A percentile compares a stretch with the other conserved stretches of the same genome.
Conservation (phyloP, 2,113 vertebrate species). For the Onychorhynchus coronatus region DNA sequence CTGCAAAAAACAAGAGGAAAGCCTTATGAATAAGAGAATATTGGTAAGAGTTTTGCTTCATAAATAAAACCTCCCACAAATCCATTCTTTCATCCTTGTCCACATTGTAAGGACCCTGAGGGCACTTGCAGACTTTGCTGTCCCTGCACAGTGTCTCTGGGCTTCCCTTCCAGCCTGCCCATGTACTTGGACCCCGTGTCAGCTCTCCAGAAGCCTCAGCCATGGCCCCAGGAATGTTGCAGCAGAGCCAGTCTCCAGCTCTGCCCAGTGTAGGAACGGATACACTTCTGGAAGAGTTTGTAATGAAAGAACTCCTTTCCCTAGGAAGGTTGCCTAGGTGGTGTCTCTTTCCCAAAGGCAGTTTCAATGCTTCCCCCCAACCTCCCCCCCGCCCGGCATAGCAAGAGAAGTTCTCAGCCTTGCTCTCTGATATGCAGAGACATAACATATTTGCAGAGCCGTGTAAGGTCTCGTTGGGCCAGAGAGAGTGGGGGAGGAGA, state of each 20-base stretch:
- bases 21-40: neutral
- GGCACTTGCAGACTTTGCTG: neutral
- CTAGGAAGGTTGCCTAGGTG: too few relatives aligned
- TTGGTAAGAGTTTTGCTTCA: neutral
- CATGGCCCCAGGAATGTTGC: neutral
- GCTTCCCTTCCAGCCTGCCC: neutral
- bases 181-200: rapidly evolving
- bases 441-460: too few relatives aligned
- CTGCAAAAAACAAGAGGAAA: neutral
- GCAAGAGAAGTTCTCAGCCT: too few relatives aligned
- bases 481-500: too few relatives aligned
- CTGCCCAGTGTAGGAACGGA: too few relatives aligned
- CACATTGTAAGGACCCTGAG: rapidly evolving
- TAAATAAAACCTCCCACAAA: neutral
- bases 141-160: neutral
- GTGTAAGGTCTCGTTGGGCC: too few relatives aligned
- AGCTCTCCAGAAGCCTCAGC: neutral
- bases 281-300: too few relatives aligned
- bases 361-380: too few relatives aligned
- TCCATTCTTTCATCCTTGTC: neutral
- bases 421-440: too few relatives aligned
- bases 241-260: neutral
- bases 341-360: too few relatives aligned
- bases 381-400: too few relatives aligned
- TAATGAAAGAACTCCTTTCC: too few relatives aligned